These are phyloP conservation scores for Scaeva pyrastri DNA, from an alignment of 2,888 invertebrate species.

Conservation along the genomic window DNA sequence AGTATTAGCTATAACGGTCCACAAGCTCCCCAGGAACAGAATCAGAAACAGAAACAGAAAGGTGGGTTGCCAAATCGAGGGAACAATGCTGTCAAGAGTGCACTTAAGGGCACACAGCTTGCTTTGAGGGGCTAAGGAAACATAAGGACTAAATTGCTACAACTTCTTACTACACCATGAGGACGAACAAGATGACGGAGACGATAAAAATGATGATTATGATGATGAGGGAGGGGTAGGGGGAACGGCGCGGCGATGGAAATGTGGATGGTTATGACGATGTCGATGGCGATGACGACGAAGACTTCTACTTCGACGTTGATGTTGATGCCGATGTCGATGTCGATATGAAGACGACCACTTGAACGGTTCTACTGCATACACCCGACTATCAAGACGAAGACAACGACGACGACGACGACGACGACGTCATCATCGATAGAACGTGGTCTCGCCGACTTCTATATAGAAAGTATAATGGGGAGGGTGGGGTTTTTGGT, in stretches of 20 bases:
- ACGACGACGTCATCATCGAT: slow-evolving; percentile 60
- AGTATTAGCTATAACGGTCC: slow-evolving; percentile 58
- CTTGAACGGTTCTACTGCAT: slow-evolving; percentile 46
- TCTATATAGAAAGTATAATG: neutral
- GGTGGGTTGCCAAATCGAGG: slow-evolving; percentile 52
- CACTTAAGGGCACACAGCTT: slow-evolving; percentile 36
- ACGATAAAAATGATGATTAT: slow-evolving; percentile 55
- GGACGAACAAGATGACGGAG: slow-evolving; percentile 52
- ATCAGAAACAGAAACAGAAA: too few species aligned
- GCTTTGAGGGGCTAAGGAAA: slow-evolving; percentile 5
- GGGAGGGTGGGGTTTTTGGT: neutral
- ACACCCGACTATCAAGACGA: neutral
- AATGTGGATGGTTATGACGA: neutral
- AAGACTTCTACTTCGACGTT: slow-evolving; percentile 1
- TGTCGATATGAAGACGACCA: slow-evolving; percentile 48
- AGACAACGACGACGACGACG: too few species aligned
- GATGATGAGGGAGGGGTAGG: slow-evolving; percentile 43
- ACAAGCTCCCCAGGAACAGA: slow-evolving; percentile 29
- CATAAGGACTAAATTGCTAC: slow-evolving; percentile 68
- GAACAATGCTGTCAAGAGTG: slow-evolving; percentile 68
- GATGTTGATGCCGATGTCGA: neutral
- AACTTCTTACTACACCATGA: slow-evolving; percentile 58
- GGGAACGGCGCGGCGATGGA: too few species aligned
- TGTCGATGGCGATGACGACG: neutral
- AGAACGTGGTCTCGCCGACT: slow-evolving; percentile 40